Conservation (phyloP, 1,140 invertebrate genomes). For the Brachionus sp. region DNA sequence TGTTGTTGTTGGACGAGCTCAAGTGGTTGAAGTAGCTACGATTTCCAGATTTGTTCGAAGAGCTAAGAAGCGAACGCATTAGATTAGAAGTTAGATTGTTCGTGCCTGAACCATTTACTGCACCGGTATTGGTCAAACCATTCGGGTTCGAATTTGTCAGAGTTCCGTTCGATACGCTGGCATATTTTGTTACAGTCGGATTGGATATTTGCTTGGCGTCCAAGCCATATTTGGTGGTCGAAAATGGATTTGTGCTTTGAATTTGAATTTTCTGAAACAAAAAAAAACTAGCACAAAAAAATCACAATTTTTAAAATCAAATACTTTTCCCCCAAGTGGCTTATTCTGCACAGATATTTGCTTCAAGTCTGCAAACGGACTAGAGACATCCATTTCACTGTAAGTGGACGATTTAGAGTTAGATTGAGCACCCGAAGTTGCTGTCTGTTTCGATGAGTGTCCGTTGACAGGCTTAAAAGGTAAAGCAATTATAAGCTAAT, state of each 20-base stretch:
- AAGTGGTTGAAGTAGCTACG: conserved; percentile 43
- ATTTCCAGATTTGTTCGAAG: conserved; percentile 34
- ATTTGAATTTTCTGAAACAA: conserved; percentile 10
- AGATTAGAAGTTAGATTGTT: conserved; percentile 30
- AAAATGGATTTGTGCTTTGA: conserved; percentile 5
- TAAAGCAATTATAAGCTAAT: background rate
- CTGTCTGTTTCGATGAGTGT: conserved; percentile 27
- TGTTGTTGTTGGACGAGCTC: conserved; percentile 1
- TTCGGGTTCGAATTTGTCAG: conserved; percentile 8
- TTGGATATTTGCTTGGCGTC: conserved; percentile 3
- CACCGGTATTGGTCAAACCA: background rate
- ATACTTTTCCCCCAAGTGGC: conserved; percentile 32
- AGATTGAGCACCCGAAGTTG: background rate
- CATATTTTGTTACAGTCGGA: conserved; percentile 22
- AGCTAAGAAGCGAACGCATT: conserved; percentile 32
- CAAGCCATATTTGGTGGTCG: conserved; percentile 9
- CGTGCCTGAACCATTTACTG: background rate
- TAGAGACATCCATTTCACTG: conserved; percentile 45
- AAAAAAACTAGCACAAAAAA: background rate
- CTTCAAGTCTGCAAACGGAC: conserved; percentile 40
- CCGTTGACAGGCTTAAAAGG: conserved; percentile 18
- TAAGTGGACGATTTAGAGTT: conserved; percentile 37
- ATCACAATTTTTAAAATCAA: background rate
- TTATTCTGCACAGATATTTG: conserved; percentile 45
- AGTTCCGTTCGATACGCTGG: conserved; percentile 21